Base-by-base conservation (phyloP, 2,888 invertebrate species). In the Scrobipalpa costella region DNA sequence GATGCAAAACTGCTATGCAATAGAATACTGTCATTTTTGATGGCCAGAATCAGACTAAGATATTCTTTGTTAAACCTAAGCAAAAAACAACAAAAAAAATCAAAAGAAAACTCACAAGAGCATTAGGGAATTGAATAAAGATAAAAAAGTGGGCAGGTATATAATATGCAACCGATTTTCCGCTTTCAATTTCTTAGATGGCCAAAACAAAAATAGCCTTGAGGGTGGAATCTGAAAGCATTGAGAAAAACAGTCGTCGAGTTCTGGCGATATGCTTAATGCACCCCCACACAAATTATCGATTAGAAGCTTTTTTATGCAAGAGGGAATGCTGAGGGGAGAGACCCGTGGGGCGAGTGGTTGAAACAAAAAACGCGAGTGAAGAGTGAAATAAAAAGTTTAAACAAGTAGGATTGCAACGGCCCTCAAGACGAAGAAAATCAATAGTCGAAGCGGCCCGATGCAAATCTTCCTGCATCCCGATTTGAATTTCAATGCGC, bases 301-400 rank as follows among this genome's bases (percentile, higher is more conserved):
- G 91, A 91, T 91, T 91, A 91, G 90, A 87, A 88, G 90, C 91
- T 91, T 91, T 91, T 91, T 91, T 91, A 91, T 91, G 91, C 91
- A 91, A 91, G 91, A 91, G 91, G 89, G 90, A 86, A 74, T 85
- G 79, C 85, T 83, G 84, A 81, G 86, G 91, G 90, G 90, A 83
- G 83, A 76, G 75, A 73, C 76, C 82, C 83, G 76, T 80, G 79
- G 88, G 90, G 90, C 83, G 90, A 85, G 85, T 84, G 87, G 90
- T 84, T 90, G 91, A 91, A 91, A 91, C 91, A 91, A 91, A 91
- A 91, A 91, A 90, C 87, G 81, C 79, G 86, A 84, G 88, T 85
- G 90, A 86, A 89, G 91, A 91, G 90, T 88, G 84, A 91, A 90
- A 91, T 89, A 88, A 91, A 91, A 91, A 91, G 88, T 91, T 91